Evolutionary conservation across 1,140 invertebrate species (phyloP), one percentile per base, ranked within the genome.

Genomic region (Plodia interpunctella): DNA sequence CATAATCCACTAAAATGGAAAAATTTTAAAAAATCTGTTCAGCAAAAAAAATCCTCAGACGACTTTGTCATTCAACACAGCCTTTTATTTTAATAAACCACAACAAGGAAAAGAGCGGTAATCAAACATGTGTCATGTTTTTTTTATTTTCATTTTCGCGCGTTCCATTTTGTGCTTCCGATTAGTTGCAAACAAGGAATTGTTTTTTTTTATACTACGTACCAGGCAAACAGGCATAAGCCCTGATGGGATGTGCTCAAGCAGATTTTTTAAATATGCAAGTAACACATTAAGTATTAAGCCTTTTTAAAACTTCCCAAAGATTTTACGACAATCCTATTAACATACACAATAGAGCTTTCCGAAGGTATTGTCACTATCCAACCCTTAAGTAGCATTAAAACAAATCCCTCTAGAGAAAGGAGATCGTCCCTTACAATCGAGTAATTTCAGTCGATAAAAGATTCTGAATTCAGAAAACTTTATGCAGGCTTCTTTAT

Each of bases 311-410:
- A 58, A n/a, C 5, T 30, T 57, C n/a, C 49, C 25, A 58, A 58
- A 58, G 56, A 15, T 49, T 55, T 58, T 49, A 63, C 51, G 55
- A 57, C 51, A 59, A 65, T 56, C 52, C 56, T 35, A 62, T 61
- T 57, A 56, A 9, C 49, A 13, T 59, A 49, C 50, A 60, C 35
- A 60, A 55, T 51, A 58, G 57, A n/a, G 2, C n/a, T 6, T 44
- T 44, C 11, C 13, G 15, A 44, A 44, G 38, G 38, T 44, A 44
- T 15, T 15, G 15, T 17, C n/a, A 44, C 38, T 44, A 15, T 44
- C 15, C 38, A 44, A 15, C 38, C 38, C 38, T 44, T 15, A 44
- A 44, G 38, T 44, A 44, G 38, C 38, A 44, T 44, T 44, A 44
- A 44, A 44, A 44, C 15, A 44, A 44, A 44, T 15, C 38, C 38